Conservation (phyloP, 2,113 vertebrate species). For the Baryphthengus martii region DNA sequence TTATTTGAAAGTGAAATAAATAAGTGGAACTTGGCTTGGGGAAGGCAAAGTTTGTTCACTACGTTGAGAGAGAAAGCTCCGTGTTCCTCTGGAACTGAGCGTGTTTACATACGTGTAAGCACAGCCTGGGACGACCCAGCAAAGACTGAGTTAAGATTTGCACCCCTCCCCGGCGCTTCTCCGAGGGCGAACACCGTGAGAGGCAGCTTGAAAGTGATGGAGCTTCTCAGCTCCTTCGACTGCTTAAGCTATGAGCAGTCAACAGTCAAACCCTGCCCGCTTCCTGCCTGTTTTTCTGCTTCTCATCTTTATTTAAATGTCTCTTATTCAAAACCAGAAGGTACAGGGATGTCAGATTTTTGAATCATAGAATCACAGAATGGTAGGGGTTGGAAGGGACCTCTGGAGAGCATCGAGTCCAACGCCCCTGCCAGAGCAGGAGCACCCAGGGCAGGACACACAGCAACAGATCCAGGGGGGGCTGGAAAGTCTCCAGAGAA, state of each 20-base stretch:
- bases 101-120: fast-evolving
- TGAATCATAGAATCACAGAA: no score
- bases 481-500: no score
- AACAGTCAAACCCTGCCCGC: background rate
- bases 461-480: no score
- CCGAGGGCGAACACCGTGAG: background rate
- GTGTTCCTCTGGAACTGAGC: background rate
- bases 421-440: no score
- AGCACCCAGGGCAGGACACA: no score
- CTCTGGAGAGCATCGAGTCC: no score
- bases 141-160: background rate
- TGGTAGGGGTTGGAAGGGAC: no score
- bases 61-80: background rate
- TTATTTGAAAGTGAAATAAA: background rate
- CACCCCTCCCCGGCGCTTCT: background rate
- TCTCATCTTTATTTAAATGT: background rate
- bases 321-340: background rate
- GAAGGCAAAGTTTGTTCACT: background rate
- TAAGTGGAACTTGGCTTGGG: background rate
- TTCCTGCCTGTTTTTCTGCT: background rate
- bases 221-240: fast-evolving
- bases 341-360: no score
- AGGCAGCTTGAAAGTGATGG: background rate
- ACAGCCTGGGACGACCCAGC: background rate
- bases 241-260: background rate